Base-by-base conservation (phyloP, 2,888 invertebrate genomes). In the Lissocephala sabroskyi region DNA sequence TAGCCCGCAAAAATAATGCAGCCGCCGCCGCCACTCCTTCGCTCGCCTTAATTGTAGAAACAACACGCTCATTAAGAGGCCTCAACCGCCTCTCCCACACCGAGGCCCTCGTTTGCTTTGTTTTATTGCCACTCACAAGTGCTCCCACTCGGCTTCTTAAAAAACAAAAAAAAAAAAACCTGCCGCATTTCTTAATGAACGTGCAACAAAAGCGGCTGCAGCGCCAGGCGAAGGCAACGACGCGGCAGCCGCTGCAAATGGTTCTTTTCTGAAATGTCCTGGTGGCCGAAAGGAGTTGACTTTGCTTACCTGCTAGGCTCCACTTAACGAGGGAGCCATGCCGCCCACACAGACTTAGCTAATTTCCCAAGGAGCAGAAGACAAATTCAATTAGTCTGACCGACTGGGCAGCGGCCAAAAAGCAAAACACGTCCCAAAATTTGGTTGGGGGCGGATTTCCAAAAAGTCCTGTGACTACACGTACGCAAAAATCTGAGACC, bases 1-100 rank as follows among this genome's bases (percentile, higher is more conserved):
- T 77, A n/a, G 75, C 59, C 71, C 65, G 75, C 56, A 67, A 59
- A 59, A 62, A 60, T 78, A 77, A 78, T 77, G 78, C 55, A 61
- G 52, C n/a, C n/a, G n/a, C n/a, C n/a, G n/a, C n/a, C n/a, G n/a
- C n/a, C n/a, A n/a, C n/a, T n/a, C n/a, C 47, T 57, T 42, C 18
- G 41, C 23, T 41, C 43, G 43, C 46, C 44, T 62, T 58, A 57
- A 65, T 54, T 68, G 53, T 57, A 48, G 45, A 56, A 49, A 41
- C 56, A 60, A 50, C 51, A 56, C 7, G 23, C 23, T 23, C 23
- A 23, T 23, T 23, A 23, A 23, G 23, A 23, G 3, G 23, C 23
- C n/a, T n/a, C n/a, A 35, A 14, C 3, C 32, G 4, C 30, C 29
- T 32, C 32, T 18, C 26, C 16, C 6, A 16, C 35, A 35, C 35